Percentiles rank a stretch among this genome's conserved stretches.
Conservation (phyloP, 1,140 invertebrate genomes). For the Drosophila ananassae region DNA sequence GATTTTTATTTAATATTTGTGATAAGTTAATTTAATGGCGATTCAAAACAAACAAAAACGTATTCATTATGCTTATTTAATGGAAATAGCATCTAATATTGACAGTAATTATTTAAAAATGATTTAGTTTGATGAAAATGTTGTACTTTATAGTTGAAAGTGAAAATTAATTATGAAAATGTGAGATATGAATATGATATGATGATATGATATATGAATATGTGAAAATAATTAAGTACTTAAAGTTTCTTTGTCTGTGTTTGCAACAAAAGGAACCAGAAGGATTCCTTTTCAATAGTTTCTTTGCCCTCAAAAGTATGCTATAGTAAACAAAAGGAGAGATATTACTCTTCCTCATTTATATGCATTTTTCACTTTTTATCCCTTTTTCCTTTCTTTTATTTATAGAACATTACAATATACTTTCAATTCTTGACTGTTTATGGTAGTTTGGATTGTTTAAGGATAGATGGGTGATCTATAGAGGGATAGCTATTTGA, state of each 20-base stretch:
- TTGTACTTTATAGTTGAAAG: not conserved
- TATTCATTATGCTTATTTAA: not conserved
- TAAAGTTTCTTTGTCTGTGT: too few species aligned
- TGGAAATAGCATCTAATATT: too few species aligned
- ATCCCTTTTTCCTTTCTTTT: too few species aligned
- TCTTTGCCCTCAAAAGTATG: not conserved
- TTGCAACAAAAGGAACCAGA: too few species aligned
- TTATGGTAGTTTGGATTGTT: not conserved
- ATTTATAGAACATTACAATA: too few species aligned
- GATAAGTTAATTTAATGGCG: not conserved
- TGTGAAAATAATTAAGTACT: too few species aligned
- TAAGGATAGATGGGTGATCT: not conserved
- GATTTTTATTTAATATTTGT: conserved; percentile 6
- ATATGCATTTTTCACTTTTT: too few species aligned
- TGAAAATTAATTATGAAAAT: not conserved
- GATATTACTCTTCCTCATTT: too few species aligned
- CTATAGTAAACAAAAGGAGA: not conserved
- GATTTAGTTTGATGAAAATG: not conserved
- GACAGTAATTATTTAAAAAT: too few species aligned
- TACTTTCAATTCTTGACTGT: not conserved
- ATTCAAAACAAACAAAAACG: not conserved
- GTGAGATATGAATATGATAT: too few species aligned
- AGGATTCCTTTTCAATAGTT: too few species aligned
- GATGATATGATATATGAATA: too few species aligned
- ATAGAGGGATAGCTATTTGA: conserved; percentile 10